phyloP scores from a whole-genome alignment of 2,113 vertebrate genomes.

The Alectura lathami region DNA sequence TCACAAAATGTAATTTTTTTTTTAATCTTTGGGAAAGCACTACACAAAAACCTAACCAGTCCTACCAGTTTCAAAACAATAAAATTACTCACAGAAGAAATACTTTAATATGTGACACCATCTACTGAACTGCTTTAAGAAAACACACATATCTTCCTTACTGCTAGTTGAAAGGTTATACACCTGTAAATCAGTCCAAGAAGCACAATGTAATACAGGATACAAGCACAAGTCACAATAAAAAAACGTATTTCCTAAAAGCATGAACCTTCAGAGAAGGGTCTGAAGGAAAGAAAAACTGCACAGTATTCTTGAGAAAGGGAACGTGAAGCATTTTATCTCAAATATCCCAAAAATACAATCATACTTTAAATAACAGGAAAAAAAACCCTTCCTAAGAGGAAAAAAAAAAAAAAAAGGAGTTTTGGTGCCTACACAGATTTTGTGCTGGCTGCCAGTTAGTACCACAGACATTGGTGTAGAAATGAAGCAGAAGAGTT shows the following conservation, averaged over 20 bases:
- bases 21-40: neutral
- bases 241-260: neutral
- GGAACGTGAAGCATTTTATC: neutral
- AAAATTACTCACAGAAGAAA: neutral
- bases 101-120: neutral
- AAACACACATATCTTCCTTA: neutral
- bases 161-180: neutral
- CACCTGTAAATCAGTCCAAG: neutral
- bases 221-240: neutral
- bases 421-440: neutral
- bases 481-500: neutral
- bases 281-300: neutral
- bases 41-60: neutral
- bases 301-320: neutral
- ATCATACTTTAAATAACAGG: neutral
- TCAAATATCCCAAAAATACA: neutral
- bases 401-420: neutral
- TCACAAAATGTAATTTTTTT: neutral
- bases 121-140: neutral
- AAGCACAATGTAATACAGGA: neutral
- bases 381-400: neutral
- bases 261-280: rapidly evolving
- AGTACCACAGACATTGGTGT: neutral
- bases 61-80: neutral
- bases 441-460: neutral